phyloP scores from a whole-genome alignment of 2,888 invertebrate species.

The Diploptera punctata region DNA sequence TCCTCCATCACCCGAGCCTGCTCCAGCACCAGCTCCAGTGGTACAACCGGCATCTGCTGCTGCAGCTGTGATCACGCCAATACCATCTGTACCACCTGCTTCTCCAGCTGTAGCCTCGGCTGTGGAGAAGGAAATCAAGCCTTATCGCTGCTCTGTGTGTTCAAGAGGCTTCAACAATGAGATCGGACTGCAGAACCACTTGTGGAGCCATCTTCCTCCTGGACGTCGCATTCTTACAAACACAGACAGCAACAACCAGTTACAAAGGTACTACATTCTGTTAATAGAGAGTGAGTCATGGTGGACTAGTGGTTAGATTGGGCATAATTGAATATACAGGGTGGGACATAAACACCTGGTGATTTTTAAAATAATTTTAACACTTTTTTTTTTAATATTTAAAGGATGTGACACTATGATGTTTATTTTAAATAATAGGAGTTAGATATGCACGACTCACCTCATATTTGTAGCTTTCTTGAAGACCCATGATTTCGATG shows the following conservation, averaged over 20 bases:
- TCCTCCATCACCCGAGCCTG: background rate
- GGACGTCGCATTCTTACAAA: constrained; percentile 51
- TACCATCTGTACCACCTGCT: background rate
- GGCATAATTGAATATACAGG: too few relatives aligned
- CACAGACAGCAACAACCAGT: constrained; percentile 45
- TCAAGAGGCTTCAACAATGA: constrained; percentile 63
- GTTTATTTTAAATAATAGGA: too few relatives aligned
- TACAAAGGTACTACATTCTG: constrained; percentile 40
- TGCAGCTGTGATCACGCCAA: background rate
- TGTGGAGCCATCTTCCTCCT: constrained; percentile 63
- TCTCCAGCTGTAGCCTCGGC: background rate
- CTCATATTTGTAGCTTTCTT: too few relatives aligned
- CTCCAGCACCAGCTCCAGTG: background rate
- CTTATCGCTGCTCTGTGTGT: constrained; percentile 63
- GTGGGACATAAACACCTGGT: too few relatives aligned
- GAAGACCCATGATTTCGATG: too few relatives aligned
- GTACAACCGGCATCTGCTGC: background rate
- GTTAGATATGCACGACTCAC: too few relatives aligned
- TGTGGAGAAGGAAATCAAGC: constrained; percentile 51
- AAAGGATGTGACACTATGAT: too few relatives aligned
- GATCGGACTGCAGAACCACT: constrained; percentile 66
- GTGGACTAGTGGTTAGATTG: too few relatives aligned
- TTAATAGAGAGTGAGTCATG: too few relatives aligned
- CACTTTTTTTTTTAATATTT: too few relatives aligned
- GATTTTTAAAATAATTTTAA: too few relatives aligned